Evolutionary conservation across 2,113 vertebrate species (phyloP), one percentile per base, ranked within the genome.

Genomic region (Grus americana): DNA sequence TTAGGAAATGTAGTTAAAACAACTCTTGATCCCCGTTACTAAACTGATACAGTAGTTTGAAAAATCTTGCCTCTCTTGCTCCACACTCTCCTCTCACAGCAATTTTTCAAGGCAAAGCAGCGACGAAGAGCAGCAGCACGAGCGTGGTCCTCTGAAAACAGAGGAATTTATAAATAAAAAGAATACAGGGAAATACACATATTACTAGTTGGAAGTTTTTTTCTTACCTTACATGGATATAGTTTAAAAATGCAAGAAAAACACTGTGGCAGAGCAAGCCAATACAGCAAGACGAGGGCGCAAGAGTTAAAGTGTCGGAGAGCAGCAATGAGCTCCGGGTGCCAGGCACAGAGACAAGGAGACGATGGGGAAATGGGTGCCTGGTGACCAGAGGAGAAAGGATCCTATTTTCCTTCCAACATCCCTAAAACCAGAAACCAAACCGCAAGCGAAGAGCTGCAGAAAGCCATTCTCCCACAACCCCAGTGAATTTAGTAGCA

Each of bases 1-100:
- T 89, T 71, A 93, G 95, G 93, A 95, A 94, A 73, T 71, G 89
- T 38, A 81, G 70, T 71, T 86, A 84, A 83, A 95, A 58, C 83
- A 89, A 58, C 27, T 9, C 68, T 55, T 89, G 83, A 93, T 92
- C 91, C 91, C 93, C 52, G 27, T 78, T 81, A 78, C 89, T 95
- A 58, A 93, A 91, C 50, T 12, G 68, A 83, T 92, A 10, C 58
- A 73, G 86, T 46, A 59, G 40, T n/a, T 52, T 20, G 79, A 46
- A 79, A 42, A n/a, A 49, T 17, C 24, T 59, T 11, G n/a, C 46
- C 40, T 30, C 32, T 40, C 62, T 65, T 2, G 26, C 67, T 32
- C 55, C 40, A 2, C 6, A 0, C 27, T 36, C 68, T 52, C 42
- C 38, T 55, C 62, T 34, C 3, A 0, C 30, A 27, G 66, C 15